These are phyloP conservation scores for Alligator mississippiensis DNA, from an alignment of 2,113 vertebrate genomes.

Conservation along the genomic window DNA sequence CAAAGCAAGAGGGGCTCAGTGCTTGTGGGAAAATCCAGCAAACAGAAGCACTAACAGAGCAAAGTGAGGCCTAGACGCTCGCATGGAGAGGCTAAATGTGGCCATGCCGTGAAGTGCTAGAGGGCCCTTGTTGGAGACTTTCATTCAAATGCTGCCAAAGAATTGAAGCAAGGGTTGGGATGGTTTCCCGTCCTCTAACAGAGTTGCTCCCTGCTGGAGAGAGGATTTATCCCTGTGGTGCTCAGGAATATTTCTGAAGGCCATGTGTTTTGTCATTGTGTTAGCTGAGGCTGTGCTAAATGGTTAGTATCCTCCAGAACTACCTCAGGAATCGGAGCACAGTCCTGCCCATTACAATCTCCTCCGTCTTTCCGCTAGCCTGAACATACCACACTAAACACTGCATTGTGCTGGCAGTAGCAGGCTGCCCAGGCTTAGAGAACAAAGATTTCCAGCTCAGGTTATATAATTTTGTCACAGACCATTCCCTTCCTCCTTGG, in stretches of 20 bases:
- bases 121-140: not conserved
- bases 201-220: constrained; percentile 37
- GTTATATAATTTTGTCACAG: fast-evolving
- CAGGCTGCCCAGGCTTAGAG: not conserved
- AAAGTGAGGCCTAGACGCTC: not conserved
- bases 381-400: not conserved
- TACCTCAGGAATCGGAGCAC: not conserved
- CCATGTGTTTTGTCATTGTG: constrained; percentile 30
- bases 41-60: not conserved
- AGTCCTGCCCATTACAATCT: constrained; percentile 26
- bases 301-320: constrained; percentile 26
- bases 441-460: not conserved
- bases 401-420: constrained; percentile 2
- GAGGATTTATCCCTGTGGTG: constrained; percentile 34
- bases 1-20: not conserved
- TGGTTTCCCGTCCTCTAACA: not conserved
- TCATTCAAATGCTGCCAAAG: not conserved
- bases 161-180: not conserved
- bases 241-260: not conserved
- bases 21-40: not conserved
- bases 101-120: fast-evolving
- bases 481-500: not conserved
- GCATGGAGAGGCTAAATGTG: fast-evolving
- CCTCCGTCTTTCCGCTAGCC: not conserved
- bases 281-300: constrained; percentile 33